Base-by-base conservation (phyloP, 2,797 vertebrate genomes). In the Coendou prehensilis region DNA sequence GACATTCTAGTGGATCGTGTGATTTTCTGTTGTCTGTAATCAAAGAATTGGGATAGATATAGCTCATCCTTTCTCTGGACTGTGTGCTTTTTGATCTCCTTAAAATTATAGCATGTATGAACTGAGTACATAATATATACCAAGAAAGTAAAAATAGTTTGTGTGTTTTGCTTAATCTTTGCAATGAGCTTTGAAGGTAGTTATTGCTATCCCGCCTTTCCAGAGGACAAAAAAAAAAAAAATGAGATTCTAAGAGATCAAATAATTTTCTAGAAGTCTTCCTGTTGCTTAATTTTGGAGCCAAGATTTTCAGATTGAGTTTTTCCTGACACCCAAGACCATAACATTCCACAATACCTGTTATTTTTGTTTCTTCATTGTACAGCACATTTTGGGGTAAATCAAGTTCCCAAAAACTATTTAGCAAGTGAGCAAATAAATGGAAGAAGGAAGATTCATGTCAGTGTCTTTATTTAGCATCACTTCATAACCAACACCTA, bases 121-220 rank as follows among this genome's bases (percentile, higher is more conserved):
- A 50, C 57, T 79, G 86, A 87, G 13, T 76, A 86, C 90, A 71
- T 69, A n/a, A 9, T 67, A 4, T 30, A 18, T 13, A 52, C 20
- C 8, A 76, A 41, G 28, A 84, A 91, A 87, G 9, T 50, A 15
- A 33, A 54, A 91, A 54, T 91, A 9, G 8, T 80, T 89, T 52
- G 80, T 26, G 33, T 57, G 30, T 78, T 75, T 94, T 78, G 64
- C 79, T 94, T 96, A 45, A 91, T 89, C 22, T 91, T 96, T n/a
- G 81, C 26, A 63, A 61, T 67, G 26, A 71, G 3, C 9, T 76
- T 84, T 92, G 41, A 94, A 76, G 17, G 17, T 45, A 64, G 30
- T 14, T 61, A 18, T 52, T 13, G 22, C 23, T 84, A 26, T 67
- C 26, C 23, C 15, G 6, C 50, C 50, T 50, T 94, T 89, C 89